Conservation (phyloP, 2,888 invertebrate genomes). For the Pachymerium ferrugineum region DNA sequence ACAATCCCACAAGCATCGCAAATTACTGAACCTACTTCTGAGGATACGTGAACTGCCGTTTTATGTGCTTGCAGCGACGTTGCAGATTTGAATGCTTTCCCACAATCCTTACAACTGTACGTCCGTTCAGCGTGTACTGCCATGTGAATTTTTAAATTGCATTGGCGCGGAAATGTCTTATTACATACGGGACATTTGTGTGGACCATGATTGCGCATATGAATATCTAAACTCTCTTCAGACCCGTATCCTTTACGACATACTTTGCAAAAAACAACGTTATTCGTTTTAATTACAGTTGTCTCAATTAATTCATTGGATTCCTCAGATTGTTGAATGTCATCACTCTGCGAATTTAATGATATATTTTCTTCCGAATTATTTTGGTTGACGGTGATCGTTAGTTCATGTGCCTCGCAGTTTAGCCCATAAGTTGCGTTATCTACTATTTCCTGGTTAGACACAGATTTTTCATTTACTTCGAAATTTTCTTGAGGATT, state of each 20-base stretch:
- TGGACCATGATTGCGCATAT: slow-evolving; percentile 24
- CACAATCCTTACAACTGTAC: slow-evolving; percentile 21
- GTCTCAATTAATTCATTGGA: not conserved
- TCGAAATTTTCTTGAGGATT: too few species aligned
- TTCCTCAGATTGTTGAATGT: not conserved
- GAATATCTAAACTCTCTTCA: not conserved
- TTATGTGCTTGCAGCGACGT: slow-evolving; percentile 17
- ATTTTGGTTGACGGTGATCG: too few species aligned
- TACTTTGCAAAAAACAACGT: slow-evolving; percentile 29
- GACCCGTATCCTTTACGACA: slow-evolving; percentile 29
- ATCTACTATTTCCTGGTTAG: not conserved
- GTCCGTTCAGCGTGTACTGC: slow-evolving; percentile 30
- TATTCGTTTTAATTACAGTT: not conserved
- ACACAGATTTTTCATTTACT: not conserved
- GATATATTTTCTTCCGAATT: not conserved
- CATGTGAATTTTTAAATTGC: slow-evolving; percentile 29
- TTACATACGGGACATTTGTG: slow-evolving; percentile 25
- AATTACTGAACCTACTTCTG: slow-evolving; percentile 5
- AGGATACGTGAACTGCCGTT: not conserved
- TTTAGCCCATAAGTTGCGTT: too few species aligned
- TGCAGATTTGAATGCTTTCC: slow-evolving; percentile 27
- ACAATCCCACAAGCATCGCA: slow-evolving; percentile 30
- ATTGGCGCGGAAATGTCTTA: slow-evolving; percentile 24
- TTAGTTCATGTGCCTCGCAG: too few species aligned
- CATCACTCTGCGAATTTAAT: not conserved